Percentiles rank a stretch among this genome's conserved stretches.
These are phyloP conservation scores for Aelia acuminata DNA, from an alignment of 2,888 invertebrate genomes.

Conservation along the genomic window DNA sequence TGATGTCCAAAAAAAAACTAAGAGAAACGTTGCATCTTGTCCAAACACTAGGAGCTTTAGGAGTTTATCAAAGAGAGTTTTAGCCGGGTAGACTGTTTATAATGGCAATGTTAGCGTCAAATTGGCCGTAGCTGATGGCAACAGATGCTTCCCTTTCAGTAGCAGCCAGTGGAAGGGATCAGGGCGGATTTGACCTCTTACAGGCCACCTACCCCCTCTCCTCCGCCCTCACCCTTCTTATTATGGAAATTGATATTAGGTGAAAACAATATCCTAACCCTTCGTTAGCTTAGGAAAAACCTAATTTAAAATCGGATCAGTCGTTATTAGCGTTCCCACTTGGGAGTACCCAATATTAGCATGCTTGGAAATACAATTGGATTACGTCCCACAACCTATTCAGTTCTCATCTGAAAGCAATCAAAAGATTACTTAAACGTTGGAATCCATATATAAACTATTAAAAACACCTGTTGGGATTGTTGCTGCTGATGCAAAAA, in stretches of 20 bases:
- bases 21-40: background rate
- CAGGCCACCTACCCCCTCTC: background rate
- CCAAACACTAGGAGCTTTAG: background rate
- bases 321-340: background rate
- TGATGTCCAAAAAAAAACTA: background rate
- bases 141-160: conserved; percentile 26
- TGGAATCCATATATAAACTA: no score
- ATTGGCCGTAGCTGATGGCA: conserved; percentile 46
- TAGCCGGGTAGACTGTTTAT: background rate
- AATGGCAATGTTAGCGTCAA: conserved; percentile 15
- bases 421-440: no score
- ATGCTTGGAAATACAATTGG: background rate
- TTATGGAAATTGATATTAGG: conserved; percentile 28
- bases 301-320: background rate
- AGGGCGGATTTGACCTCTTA: conserved; percentile 1
- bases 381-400: no score
- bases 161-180: conserved; percentile 5
- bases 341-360: background rate
- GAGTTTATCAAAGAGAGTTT: background rate
- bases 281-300: background rate
- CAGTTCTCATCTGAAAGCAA: no score
- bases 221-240: background rate
- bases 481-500: no score
- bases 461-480: no score
- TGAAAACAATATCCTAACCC: background rate